These are phyloP conservation scores for Trichacis sp. DNA, from an alignment of 2,888 invertebrate genomes.

Conservation along the genomic window DNA sequence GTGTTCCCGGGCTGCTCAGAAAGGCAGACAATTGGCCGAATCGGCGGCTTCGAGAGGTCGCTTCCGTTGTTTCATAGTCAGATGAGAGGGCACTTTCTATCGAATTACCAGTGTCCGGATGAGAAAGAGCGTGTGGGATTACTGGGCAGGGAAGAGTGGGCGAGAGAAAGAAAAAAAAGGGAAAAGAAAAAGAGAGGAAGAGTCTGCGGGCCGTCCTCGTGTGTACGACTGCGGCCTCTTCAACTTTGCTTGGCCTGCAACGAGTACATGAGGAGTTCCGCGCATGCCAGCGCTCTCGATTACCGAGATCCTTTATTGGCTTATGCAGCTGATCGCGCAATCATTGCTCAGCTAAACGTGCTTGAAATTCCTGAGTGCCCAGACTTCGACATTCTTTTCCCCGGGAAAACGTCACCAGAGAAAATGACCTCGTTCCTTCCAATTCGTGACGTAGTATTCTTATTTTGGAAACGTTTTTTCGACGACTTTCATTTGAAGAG, in stretches of 20 bases:
- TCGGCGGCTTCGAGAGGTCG: slow-evolving; percentile 28
- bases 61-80: slow-evolving; percentile 37
- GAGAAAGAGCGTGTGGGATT: slow-evolving; percentile 40
- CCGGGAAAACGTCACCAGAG: neutral
- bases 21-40: neutral
- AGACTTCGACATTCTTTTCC: neutral
- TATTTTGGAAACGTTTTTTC: too few relatives aligned
- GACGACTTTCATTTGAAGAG: too few relatives aligned
- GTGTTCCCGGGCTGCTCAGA: neutral
- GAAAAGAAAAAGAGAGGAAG: neutral
- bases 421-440: neutral
- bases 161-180: slow-evolving; percentile 19
- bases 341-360: slow-evolving; percentile 18
- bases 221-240: neutral
- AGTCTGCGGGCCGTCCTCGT: slow-evolving; percentile 8
- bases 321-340: slow-evolving; percentile 38
- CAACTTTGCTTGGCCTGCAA: neutral
- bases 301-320: slow-evolving; percentile 28
- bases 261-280: neutral
- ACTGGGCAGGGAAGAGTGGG: slow-evolving; percentile 36
- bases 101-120: slow-evolving; percentile 42
- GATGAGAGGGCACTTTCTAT: slow-evolving; percentile 32
- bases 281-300: slow-evolving; percentile 11
- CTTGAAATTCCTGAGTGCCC: slow-evolving; percentile 10
- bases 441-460: too few relatives aligned